Conservation (phyloP, 1,140 invertebrate genomes). For the Octopus sinensis region DNA sequence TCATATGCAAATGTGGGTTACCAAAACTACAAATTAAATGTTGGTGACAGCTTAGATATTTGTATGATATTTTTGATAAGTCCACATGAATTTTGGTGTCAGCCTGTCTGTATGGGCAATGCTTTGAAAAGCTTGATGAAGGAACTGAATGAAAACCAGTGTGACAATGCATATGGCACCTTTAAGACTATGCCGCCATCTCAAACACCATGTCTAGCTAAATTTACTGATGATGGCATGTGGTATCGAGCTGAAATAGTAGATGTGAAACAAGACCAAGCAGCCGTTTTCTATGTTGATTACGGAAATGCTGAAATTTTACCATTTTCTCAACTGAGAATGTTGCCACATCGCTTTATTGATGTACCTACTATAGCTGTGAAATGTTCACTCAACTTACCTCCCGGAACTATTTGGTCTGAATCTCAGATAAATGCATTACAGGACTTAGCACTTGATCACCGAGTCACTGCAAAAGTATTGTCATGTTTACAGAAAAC, state of each 20-base stretch:
- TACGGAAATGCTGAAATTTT: constrained; percentile 50
- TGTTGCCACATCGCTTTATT: constrained; percentile 47
- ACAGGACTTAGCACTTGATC: constrained; percentile 38
- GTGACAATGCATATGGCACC: too few species aligned
- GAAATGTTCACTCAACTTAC: constrained; percentile 32
- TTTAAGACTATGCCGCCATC: not conserved
- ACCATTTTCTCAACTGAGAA: constrained; percentile 25
- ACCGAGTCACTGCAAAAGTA: constrained; percentile 28
- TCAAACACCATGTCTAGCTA: constrained; percentile 60
- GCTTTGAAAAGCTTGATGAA: constrained; percentile 58
- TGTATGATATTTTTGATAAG: constrained; percentile 35
- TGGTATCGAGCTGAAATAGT: constrained; percentile 80
- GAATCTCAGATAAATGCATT: constrained; percentile 35
- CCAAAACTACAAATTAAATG: not conserved
- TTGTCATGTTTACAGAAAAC: constrained; percentile 14
- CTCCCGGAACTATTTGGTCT: constrained; percentile 28
- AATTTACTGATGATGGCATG: constrained; percentile 69
- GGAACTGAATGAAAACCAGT: constrained; percentile 36
- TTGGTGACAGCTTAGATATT: constrained; percentile 29
- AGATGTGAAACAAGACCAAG: constrained; percentile 65
- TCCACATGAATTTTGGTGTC: constrained; percentile 57
- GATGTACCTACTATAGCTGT: constrained; percentile 53
- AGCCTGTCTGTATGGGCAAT: constrained; percentile 41
- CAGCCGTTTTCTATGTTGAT: constrained; percentile 71
- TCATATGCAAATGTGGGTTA: not conserved